Evolutionary conservation across 2,797 vertebrate genomes (phyloP).

Genomic region (Acrossocheilus wenchowensis): DNA sequence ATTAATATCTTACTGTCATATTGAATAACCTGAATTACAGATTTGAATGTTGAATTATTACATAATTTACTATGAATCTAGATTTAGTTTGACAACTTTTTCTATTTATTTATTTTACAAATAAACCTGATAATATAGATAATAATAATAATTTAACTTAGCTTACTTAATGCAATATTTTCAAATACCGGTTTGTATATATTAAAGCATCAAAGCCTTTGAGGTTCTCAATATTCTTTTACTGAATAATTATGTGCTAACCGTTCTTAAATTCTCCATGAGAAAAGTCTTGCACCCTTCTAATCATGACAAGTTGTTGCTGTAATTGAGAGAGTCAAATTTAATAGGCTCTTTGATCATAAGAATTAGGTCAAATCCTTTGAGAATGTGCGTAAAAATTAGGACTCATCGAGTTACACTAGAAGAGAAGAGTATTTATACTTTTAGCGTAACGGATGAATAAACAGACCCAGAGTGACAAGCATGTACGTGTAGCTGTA

Average conservation of each 20-base stretch:
- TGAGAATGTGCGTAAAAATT: slow-evolving; percentile 49
- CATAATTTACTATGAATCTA: neutral
- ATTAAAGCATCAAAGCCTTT: neutral
- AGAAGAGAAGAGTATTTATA: slow-evolving; percentile 47
- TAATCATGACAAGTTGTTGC: slow-evolving; percentile 38
- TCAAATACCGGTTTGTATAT: neutral
- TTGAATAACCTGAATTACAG: neutral
- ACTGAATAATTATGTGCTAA: slow-evolving; percentile 11
- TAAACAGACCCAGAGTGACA: neutral
- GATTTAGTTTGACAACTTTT: neutral
- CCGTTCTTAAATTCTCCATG: neutral
- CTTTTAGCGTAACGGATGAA: neutral
- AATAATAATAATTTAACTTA: neutral
- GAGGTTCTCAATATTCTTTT: neutral
- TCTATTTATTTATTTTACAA: neutral
- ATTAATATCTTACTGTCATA: neutral
- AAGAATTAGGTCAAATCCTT: slow-evolving; percentile 65
- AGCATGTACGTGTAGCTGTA: neutral
- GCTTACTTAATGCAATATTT: neutral
- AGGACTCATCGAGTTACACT: slow-evolving; percentile 54
- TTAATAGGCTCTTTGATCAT: slow-evolving; percentile 70
- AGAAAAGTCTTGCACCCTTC: slow-evolving; percentile 19
- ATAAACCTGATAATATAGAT: neutral
- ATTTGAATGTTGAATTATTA: neutral
- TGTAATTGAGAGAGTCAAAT: slow-evolving; percentile 57